Evolutionary conservation across 2,888 invertebrate species (phyloP).

Genomic region (Celastrina argiolus): DNA sequence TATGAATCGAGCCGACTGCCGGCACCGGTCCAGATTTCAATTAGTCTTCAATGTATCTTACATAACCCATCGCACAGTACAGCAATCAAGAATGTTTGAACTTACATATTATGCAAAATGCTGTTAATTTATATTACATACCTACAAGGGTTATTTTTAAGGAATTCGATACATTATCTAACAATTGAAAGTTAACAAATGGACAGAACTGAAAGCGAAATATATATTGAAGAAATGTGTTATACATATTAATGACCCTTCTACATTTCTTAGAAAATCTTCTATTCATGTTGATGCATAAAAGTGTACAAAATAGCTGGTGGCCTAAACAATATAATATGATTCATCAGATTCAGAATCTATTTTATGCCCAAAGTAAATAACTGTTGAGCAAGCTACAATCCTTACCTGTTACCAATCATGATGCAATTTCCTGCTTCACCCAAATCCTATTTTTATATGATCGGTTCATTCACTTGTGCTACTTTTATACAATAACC

Average conservation of each 20-base stretch:
- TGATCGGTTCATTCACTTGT: conserved; percentile 13
- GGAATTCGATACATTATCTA: too few relatives aligned
- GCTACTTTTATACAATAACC: conserved; percentile 15
- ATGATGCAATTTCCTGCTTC: conserved; percentile 51
- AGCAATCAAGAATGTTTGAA: not conserved
- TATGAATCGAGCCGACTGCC: not conserved
- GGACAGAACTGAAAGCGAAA: too few relatives aligned
- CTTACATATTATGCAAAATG: too few relatives aligned
- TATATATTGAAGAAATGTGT: too few relatives aligned
- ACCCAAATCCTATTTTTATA: conserved; percentile 34
- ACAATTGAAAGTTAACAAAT: too few relatives aligned
- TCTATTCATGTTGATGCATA: too few relatives aligned
- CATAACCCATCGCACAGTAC: conserved; percentile 1
- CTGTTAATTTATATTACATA: too few relatives aligned
- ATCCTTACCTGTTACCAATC: conserved; percentile 36
- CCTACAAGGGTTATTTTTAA: too few relatives aligned
- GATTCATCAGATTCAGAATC: not conserved
- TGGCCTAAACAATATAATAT: not conserved
- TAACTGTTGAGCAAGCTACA: not conserved
- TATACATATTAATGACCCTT: too few relatives aligned
- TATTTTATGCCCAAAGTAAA: conserved; percentile 2
- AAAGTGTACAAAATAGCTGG: not conserved
- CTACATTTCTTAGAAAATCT: too few relatives aligned
- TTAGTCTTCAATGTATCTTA: not conserved
- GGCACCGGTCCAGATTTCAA: not conserved